Conservation (phyloP, 2,113 vertebrate species). For the Protobothrops mucrosquamatus region DNA sequence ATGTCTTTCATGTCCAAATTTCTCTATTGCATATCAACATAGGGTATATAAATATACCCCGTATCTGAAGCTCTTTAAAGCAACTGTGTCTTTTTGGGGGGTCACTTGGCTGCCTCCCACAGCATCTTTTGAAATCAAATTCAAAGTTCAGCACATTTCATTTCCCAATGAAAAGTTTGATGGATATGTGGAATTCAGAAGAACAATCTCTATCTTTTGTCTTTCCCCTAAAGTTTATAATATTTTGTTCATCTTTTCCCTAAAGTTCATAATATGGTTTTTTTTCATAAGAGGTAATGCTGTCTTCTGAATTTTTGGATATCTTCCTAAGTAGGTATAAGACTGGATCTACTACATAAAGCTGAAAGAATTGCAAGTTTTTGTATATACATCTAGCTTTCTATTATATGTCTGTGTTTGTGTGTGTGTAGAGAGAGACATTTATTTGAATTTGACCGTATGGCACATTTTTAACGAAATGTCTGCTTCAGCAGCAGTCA, state of each 20-base stretch:
- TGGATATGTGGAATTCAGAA: neutral
- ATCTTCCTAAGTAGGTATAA: neutral
- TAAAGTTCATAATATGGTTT: neutral
- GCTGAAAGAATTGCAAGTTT: neutral
- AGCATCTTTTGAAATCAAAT: neutral
- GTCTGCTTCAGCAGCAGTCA: slow-evolving; percentile 34
- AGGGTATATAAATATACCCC: neutral
- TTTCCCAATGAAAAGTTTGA: neutral
- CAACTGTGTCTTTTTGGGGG: neutral
- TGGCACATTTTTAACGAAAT: slow-evolving; percentile 24
- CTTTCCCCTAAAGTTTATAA: neutral
- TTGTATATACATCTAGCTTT: neutral
- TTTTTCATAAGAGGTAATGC: neutral
- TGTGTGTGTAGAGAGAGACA: neutral
- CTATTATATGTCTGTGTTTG: neutral
- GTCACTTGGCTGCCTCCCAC: neutral
- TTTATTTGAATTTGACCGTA: neutral
- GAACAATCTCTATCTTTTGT: neutral
- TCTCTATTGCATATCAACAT: neutral
- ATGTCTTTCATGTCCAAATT: neutral
- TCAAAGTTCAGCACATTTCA: neutral
- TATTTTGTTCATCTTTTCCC: neutral
- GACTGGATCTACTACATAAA: neutral
- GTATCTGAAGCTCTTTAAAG: neutral
- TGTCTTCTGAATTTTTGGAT: neutral